phyloP scores from a whole-genome alignment of 2,113 vertebrate species.

The Centropus unirufus region DNA sequence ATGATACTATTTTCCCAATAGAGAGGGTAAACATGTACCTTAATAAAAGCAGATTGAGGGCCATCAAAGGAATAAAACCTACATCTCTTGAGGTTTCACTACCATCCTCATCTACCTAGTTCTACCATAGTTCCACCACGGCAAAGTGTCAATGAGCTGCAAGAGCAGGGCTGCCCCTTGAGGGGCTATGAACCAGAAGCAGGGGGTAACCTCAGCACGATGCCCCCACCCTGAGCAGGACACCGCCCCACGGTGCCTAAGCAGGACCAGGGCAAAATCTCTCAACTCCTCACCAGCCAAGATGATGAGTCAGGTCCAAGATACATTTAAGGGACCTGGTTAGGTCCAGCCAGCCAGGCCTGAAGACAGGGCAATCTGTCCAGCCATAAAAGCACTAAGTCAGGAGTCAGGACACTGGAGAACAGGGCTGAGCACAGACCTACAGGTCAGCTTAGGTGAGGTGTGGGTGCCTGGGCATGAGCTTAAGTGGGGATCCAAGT shows the following conservation, averaged over 20 bases:
- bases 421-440: background rate
- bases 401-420: background rate
- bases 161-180: background rate
- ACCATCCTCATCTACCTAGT: background rate
- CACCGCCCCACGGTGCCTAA: background rate
- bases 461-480: background rate
- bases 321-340: fast-evolving
- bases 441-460: background rate
- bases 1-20: background rate
- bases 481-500: background rate
- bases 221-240: background rate
- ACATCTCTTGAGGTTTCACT: background rate
- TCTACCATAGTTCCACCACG: background rate
- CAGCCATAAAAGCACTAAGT: background rate
- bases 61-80: background rate
- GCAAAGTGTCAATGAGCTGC: background rate
- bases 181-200: background rate
- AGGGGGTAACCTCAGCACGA: background rate
- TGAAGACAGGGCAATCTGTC: background rate
- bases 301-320: background rate
- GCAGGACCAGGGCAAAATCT: background rate
- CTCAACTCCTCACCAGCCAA: background rate
- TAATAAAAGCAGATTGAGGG: background rate
- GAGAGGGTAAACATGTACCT: background rate
- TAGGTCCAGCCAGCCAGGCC: background rate